Base-by-base conservation (phyloP, 2,888 invertebrate genomes). In the Machimus rusticus region DNA sequence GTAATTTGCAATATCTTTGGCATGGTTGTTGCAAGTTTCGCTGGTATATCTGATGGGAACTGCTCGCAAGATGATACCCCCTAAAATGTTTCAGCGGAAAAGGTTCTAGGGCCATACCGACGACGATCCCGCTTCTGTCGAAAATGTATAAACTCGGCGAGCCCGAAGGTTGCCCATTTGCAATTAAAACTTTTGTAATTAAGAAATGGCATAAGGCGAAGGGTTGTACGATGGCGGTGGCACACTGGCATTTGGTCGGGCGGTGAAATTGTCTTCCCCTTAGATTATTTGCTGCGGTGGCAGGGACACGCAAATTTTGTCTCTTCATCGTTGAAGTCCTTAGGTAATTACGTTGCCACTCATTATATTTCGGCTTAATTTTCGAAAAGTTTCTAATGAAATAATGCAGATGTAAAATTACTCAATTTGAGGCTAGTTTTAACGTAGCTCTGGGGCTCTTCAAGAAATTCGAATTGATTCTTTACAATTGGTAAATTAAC, bases 111-210 rank as follows among this genome's bases (percentile, higher is more conserved):
- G 19, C 76, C 37, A 76, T 16, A 76, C n/a, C 76, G n/a, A 76
- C 16, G 34, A n/a, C n/a, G 39, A 12, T n/a, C n/a, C 14, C 39
- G 37, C 76, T 34, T 14, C 66, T 23, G 23, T 14, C 66, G 66
- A 66, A 66, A 66, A 66, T 66, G 66, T 66, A 43, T 43, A 78
- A 78, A 37, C 43, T 78, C 43, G n/a, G 19, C 39, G 46, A 19
- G 78, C 43, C 43, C 78, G 78, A 78, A 78, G 78, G 78, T 78
- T 78, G 78, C 39, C 66, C 78, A 78, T 81, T 81, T 81, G 51
- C 81, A 81, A 81, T 81, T 81, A 81, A 81, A 81, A 81, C 81
- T 81, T 81, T 81, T 51, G 81, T 81, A 81, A 81, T 81, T 81
- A 81, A 81, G 81, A 81, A 81, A 81, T 81, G 51, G 55, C 81